These are phyloP conservation scores for Siphamia tubifer DNA, from an alignment of 2,113 vertebrate species.

Conservation along the genomic window DNA sequence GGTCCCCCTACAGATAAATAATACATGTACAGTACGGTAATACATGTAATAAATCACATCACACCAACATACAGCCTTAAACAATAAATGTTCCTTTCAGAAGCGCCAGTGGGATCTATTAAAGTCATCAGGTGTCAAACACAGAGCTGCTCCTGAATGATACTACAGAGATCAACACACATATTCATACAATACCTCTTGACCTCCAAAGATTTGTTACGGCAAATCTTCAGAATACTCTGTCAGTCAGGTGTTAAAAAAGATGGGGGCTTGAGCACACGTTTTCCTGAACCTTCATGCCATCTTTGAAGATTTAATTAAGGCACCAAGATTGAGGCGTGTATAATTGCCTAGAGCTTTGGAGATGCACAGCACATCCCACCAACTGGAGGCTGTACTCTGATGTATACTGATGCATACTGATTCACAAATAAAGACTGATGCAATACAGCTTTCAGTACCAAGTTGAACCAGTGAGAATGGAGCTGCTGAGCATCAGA, in stretches of 20 bases:
- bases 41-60: no score
- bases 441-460: neutral
- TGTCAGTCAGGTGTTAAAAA: neutral
- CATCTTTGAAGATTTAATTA: slow-evolving; percentile 48
- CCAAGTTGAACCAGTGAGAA: neutral
- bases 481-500: neutral
- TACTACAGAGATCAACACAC: neutral
- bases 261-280: neutral
- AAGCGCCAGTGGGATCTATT: neutral
- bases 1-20: no score
- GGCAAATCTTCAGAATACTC: neutral
- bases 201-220: neutral
- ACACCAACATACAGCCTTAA: no score
- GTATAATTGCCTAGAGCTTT: slow-evolving; percentile 32
- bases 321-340: slow-evolving; percentile 33
- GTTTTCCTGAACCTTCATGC: slow-evolving; percentile 7
- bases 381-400: slow-evolving; percentile 28
- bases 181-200: neutral
- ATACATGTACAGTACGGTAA: no score
- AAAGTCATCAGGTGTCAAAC: neutral
- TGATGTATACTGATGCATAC: slow-evolving; percentile 20
- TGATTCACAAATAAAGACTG: neutral
- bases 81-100: no score
- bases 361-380: slow-evolving; percentile 23
- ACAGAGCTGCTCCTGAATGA: neutral